A percentile compares a stretch with the other conserved stretches of the same genome.
Evolutionary conservation across 1,140 invertebrate species (phyloP).

Genomic region (Sminthurinus signatus): DNA sequence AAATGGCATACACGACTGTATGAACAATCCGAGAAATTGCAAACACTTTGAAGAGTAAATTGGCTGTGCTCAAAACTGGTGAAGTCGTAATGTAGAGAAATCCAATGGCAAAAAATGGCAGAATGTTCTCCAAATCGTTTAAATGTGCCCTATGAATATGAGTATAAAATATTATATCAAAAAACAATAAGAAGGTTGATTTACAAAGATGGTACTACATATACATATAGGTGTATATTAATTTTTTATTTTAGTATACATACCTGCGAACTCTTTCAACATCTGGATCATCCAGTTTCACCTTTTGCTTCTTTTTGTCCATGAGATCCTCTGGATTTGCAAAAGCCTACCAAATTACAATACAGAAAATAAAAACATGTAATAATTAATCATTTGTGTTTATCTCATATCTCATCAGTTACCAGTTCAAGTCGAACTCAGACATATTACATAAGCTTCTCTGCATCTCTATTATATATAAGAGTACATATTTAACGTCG

Average conservation of each 20-base stretch:
- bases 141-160: constrained; percentile 54
- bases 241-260: background rate
- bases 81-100: constrained; percentile 56
- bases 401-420: background rate
- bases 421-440: too few relatives aligned
- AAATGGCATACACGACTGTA: constrained; percentile 55
- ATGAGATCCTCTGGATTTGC: constrained; percentile 43
- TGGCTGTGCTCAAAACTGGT: constrained; percentile 51
- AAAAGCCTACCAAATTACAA: constrained; percentile 45
- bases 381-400: too few relatives aligned
- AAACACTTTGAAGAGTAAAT: constrained; percentile 55
- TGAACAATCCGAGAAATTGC: constrained; percentile 54
- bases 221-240: background rate
- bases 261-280: constrained; percentile 43
- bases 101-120: constrained; percentile 56
- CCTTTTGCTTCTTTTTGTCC: constrained; percentile 41
- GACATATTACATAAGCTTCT: background rate
- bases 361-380: too few relatives aligned
- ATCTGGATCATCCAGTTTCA: constrained; percentile 28
- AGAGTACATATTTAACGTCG: background rate
- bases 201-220: background rate
- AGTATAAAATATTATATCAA: constrained; percentile 7
- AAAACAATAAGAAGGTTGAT: background rate
- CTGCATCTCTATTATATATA: background rate
- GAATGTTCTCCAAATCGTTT: constrained; percentile 64